Evolutionary conservation across 2,113 vertebrate genomes (phyloP).

Genomic region (Ophiodon elongatus): DNA sequence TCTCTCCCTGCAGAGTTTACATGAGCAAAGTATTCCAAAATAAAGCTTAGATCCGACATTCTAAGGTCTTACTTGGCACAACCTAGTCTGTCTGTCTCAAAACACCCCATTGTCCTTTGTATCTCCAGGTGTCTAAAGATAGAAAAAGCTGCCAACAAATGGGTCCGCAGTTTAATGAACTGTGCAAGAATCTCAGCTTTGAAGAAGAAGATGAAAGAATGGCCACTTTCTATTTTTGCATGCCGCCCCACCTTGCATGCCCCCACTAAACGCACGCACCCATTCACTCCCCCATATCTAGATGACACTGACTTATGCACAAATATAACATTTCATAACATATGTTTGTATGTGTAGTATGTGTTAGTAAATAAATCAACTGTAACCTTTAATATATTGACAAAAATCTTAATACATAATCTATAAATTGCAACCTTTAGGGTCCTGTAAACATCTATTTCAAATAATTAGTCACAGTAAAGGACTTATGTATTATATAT

Average conservation of each 20-base stretch:
- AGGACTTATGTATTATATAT: neutral
- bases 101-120: neutral
- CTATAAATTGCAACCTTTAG: neutral
- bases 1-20: neutral
- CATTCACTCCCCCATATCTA: neutral
- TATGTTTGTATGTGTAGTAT: too few relatives aligned
- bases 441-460: neutral
- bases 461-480: neutral
- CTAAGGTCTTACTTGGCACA: neutral
- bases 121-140: conserved; percentile 13
- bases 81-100: neutral
- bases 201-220: conserved; percentile 39
- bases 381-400: neutral
- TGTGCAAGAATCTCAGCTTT: conserved; percentile 33
- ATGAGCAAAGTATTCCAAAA: neutral
- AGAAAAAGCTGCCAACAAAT: conserved; percentile 20
- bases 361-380: neutral
- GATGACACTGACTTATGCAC: neutral
- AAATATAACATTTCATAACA: neutral
- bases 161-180: conserved; percentile 27
- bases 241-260: neutral
- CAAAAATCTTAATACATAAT: neutral
- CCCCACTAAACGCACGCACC: neutral
- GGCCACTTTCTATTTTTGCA: conserved; percentile 35
- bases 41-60: neutral